Evolutionary conservation across 92 coral and sea anemone genomes (phyloP).

Genomic region (Porites rus): DNA sequence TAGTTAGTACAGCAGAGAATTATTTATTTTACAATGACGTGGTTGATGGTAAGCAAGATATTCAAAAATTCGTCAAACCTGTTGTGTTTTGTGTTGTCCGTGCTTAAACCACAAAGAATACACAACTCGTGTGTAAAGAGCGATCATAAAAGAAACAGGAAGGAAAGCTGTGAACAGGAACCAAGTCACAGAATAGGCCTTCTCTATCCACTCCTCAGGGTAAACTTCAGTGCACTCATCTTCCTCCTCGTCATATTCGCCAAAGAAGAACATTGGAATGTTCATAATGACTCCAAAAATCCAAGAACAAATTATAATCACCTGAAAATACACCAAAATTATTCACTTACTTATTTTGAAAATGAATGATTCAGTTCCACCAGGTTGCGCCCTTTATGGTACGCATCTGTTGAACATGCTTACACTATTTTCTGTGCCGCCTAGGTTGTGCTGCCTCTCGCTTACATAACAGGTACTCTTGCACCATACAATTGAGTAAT

Average conservation of each 20-base stretch:
- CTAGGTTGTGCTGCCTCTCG: too few species aligned
- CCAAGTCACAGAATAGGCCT: slow-evolving; percentile 1
- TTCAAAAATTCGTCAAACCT: not conserved
- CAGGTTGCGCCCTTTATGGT: too few species aligned
- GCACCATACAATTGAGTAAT: too few species aligned
- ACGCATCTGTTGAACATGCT: too few species aligned
- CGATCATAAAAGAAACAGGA: not conserved
- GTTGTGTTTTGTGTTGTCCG: not conserved
- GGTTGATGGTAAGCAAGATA: not conserved
- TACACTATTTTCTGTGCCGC: too few species aligned
- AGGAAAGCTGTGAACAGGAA: not conserved
- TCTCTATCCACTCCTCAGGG: not conserved
- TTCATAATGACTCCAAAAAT: not conserved
- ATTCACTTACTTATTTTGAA: too few species aligned
- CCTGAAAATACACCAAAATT: not conserved
- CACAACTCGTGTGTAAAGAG: not conserved
- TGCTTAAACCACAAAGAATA: slow-evolving; percentile 5
- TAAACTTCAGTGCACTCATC: not conserved
- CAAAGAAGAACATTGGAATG: not conserved
- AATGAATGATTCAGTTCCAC: too few species aligned
- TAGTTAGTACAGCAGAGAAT: not conserved
- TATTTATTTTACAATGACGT: too few species aligned
- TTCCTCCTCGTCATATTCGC: not conserved
- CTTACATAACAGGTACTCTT: too few species aligned
- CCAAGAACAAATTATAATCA: slow-evolving; percentile 1